These are phyloP conservation scores for Rissa tridactyla DNA, from an alignment of 2,113 vertebrate species.

Conservation along the genomic window DNA sequence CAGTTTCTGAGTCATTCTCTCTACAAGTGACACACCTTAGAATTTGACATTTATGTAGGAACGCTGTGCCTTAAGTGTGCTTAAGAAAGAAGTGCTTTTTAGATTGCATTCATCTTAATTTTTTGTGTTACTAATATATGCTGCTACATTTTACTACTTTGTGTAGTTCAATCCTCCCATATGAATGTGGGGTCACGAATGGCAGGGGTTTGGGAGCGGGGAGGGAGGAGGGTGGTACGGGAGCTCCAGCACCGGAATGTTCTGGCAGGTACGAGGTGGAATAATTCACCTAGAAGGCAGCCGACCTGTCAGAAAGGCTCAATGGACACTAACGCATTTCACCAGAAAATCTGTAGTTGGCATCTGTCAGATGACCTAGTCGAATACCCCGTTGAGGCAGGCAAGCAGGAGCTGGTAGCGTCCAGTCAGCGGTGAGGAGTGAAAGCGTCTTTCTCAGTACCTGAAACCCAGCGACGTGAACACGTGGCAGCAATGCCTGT, in stretches of 20 bases:
- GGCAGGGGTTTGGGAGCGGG: not conserved
- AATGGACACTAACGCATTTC: not conserved
- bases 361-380: not conserved
- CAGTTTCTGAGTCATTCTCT: conserved; percentile 23
- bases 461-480: not conserved
- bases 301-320: not conserved
- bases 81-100: not conserved
- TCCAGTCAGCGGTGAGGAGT: not conserved
- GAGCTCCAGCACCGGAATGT: not conserved
- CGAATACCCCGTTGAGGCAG: not conserved
- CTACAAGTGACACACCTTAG: conserved; percentile 14
- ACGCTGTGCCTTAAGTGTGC: not conserved
- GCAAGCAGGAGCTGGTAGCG: not conserved
- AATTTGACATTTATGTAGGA: conserved; percentile 45
- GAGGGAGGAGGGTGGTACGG: not conserved
- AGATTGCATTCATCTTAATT: not conserved
- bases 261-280: not conserved
- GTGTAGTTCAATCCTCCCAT: not conserved
- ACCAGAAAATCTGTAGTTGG: not conserved
- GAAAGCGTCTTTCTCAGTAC: not conserved
- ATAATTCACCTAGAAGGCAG: not conserved
- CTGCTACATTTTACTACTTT: not conserved
- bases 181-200: not conserved
- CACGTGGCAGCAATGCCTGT: not conserved
- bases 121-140: not conserved